Base-by-base conservation (phyloP, 2,113 vertebrate genomes). In the Puntigrus tetrazona region DNA sequence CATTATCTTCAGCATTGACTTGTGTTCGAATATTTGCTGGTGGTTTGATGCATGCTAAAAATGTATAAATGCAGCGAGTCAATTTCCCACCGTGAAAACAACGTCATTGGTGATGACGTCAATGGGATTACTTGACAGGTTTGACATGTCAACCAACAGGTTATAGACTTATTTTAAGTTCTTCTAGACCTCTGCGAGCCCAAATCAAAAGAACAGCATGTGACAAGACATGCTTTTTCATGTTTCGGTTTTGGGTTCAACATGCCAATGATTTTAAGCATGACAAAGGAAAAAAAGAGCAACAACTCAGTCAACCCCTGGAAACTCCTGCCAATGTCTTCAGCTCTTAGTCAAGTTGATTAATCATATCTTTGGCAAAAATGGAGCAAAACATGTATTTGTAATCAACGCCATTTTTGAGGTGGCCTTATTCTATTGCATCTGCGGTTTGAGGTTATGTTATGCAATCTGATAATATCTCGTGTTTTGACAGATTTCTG, bases 401-500 rank as follows among this genome's bases (percentile, higher is more conserved):
- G 61, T 27, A 18, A 65, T 16, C 13, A 34, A 31, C 18, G 29
- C 29, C 16, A 1, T 31, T 67, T 65, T 67, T 31, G 34, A 34
- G 16, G 29, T 67, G 69, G 20, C 69, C 36, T 72, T 5, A 41
- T 41, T 72, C 27, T 6, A 41, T 25, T 41, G 36, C 1, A 5
- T 36, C 31, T 36, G 31, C 25, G 69, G 20, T 72, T 41, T 41
- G 69, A 72, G 9, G 36, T 72, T 41, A 36, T 41, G 36, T 31
- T 6, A n/a, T 8, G 36, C 11, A 79, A 79, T 59, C 31, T 81
- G 36, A 80, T n/a, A 6, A n/a, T n/a, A 47, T 72, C 6, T 86
- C 20, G 80, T 81, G n/a, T 80, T 20, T 74, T 52, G 34, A 25
- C 74, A 95, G 94, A 69, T 94, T 27, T 84, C 43, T 22, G 90